These are phyloP conservation scores for Gymnocypris eckloni DNA, from an alignment of 2,797 vertebrate species.

Conservation along the genomic window DNA sequence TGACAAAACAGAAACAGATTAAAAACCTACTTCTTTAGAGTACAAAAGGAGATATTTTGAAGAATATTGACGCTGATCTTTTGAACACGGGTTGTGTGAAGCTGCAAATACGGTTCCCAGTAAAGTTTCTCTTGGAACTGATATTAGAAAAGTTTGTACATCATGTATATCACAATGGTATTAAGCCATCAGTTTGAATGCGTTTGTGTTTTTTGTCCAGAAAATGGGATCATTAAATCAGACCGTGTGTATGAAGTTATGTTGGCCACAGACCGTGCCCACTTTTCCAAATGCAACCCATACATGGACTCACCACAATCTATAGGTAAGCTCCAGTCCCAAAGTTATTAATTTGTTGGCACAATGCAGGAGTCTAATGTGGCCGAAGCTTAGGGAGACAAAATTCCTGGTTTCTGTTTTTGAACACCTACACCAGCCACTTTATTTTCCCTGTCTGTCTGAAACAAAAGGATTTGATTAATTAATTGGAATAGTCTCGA, in stretches of 20 bases:
- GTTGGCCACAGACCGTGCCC: constrained; percentile 92
- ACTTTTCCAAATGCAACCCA: constrained; percentile 96
- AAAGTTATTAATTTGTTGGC: constrained; percentile 58
- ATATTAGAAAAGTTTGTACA: neutral
- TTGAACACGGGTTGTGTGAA: neutral
- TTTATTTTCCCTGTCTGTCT: neutral
- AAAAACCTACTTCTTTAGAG: neutral
- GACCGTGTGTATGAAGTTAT: constrained; percentile 98
- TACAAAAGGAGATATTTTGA: neutral
- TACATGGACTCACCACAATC: constrained; percentile 99
- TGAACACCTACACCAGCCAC: no score
- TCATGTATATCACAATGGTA: neutral
- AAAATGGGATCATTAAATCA: constrained; percentile 99
- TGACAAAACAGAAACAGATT: neutral
- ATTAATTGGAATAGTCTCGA: neutral
- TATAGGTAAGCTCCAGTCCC: constrained; percentile 83
- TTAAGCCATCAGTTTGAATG: constrained; percentile 1
- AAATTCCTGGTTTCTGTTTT: neutral
- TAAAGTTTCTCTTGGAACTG: neutral
- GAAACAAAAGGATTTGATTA: neutral
- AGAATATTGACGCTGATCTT: neutral
- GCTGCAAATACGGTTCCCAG: neutral
- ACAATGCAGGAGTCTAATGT: neutral
- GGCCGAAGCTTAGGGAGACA: neutral
- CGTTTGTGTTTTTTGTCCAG: constrained; percentile 72